Evolutionary conservation across 2,888 invertebrate species (phyloP).

Genomic region (Rhaphigaster nebulosa): DNA sequence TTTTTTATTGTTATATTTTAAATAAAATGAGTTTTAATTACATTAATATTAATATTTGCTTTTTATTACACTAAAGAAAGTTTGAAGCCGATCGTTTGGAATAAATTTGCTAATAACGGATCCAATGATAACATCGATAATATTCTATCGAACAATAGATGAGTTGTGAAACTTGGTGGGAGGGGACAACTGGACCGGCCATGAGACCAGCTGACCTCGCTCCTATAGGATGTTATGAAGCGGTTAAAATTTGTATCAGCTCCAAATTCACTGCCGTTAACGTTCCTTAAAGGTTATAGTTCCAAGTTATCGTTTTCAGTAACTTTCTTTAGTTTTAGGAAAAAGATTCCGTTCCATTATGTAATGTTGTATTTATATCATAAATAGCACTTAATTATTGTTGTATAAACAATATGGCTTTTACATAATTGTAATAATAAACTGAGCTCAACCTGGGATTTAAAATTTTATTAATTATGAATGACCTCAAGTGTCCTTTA

Average conservation of each 20-base stretch:
- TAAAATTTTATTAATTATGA: too few relatives aligned
- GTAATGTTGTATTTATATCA: neutral
- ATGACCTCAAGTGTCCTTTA: too few relatives aligned
- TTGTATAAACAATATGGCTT: too few relatives aligned
- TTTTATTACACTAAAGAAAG: neutral
- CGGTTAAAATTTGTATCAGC: neutral
- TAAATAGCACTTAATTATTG: too few relatives aligned
- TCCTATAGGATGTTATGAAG: neutral
- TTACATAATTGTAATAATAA: too few relatives aligned
- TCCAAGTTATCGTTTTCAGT: neutral
- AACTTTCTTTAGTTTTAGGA: neutral
- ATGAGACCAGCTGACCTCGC: conserved; percentile 14
- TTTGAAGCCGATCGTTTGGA: neutral
- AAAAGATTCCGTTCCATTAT: neutral
- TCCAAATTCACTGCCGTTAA: neutral
- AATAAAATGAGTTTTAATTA: too few relatives aligned
- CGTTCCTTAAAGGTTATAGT: neutral
- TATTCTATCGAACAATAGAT: neutral
- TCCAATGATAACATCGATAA: neutral
- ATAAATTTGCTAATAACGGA: neutral
- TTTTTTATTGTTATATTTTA: too few relatives aligned
- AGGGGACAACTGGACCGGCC: too few relatives aligned
- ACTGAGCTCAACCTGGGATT: too few relatives aligned
- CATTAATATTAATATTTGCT: neutral
- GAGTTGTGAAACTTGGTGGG: neutral